Evolutionary conservation across 2,797 vertebrate genomes (phyloP).

Genomic region (Loriculus beryllinus): DNA sequence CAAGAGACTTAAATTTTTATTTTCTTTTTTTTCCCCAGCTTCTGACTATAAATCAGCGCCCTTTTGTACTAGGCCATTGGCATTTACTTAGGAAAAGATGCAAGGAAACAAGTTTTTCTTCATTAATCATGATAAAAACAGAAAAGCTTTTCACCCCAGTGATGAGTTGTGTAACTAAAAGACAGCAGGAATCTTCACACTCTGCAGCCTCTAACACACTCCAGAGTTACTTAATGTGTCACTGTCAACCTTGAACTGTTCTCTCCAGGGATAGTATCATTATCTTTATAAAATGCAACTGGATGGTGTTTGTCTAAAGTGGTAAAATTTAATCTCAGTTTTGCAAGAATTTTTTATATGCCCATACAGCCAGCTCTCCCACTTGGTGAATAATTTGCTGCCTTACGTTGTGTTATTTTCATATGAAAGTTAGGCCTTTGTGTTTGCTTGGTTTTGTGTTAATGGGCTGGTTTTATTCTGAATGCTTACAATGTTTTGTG

Average conservation of each 20-base stretch:
- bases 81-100: neutral
- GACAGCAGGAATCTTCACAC: neutral
- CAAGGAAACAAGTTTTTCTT: neutral
- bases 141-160: neutral
- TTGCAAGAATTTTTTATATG: neutral
- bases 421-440: neutral
- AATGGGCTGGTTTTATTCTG: neutral
- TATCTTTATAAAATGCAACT: neutral
- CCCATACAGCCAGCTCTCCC: neutral
- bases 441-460: neutral
- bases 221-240: neutral
- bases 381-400: neutral
- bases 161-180: constrained; percentile 12
- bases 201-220: neutral
- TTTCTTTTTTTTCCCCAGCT: neutral
- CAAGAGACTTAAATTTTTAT: neutral
- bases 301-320: neutral
- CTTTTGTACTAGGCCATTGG: neutral
- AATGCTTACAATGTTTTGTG: neutral
- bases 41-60: neutral
- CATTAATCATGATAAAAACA: constrained; percentile 36
- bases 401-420: neutral
- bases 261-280: neutral
- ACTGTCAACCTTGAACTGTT: constrained; percentile 7
- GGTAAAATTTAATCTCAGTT: neutral